Percentiles rank a stretch among this genome's conserved stretches.
Conservation (phyloP, 2,888 invertebrate genomes). For the Drosophila histrio region DNA sequence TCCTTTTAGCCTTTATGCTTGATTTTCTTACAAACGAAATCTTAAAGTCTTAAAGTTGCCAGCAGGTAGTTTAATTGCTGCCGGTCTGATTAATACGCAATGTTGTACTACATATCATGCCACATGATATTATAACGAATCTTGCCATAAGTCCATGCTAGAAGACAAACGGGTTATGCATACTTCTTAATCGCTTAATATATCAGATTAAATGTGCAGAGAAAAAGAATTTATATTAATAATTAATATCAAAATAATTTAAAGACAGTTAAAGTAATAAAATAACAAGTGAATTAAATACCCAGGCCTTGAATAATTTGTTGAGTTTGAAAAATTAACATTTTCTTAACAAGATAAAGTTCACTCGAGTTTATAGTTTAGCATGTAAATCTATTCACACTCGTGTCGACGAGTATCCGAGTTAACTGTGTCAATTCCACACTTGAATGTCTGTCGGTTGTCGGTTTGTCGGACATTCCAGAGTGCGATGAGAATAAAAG, state of each 20-base stretch:
- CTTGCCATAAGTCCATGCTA: background rate
- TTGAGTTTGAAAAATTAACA: background rate
- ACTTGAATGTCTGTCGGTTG: background rate
- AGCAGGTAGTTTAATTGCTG: constrained; percentile 24
- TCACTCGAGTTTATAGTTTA: background rate
- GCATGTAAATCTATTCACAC: constrained; percentile 19
- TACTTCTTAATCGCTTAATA: constrained; percentile 1
- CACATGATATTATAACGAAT: background rate
- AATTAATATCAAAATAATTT: background rate
- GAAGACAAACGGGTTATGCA: background rate
- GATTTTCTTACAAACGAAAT: constrained; percentile 16
- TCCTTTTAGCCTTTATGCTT: constrained; percentile 40
- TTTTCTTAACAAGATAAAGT: background rate
- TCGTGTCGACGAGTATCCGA: background rate
- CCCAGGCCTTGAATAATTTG: background rate
- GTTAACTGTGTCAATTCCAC: constrained; percentile 4
- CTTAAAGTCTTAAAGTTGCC: background rate
- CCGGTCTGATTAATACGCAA: constrained; percentile 6
- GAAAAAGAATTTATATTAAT: background rate
- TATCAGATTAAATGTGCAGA: background rate
- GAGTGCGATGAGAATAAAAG: background rate
- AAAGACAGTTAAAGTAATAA: background rate
- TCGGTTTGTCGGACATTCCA: constrained; percentile 30
- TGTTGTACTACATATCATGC: background rate
- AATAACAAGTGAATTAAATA: background rate